Evolutionary conservation across 2,797 vertebrate genomes (phyloP).

Genomic region (Falco naumanni): DNA sequence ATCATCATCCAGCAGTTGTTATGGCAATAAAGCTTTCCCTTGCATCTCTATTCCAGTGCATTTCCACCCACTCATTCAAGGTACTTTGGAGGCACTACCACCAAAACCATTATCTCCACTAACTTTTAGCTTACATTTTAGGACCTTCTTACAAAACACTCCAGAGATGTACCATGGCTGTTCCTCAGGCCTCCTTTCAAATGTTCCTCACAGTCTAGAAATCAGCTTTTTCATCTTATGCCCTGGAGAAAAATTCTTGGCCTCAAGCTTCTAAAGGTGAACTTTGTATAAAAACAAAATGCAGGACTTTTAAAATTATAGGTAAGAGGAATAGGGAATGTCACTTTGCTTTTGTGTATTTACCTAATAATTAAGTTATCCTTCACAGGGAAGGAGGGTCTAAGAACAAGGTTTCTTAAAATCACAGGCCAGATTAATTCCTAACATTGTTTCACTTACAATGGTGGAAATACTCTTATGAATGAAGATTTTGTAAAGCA

Average conservation of each 20-base stretch:
- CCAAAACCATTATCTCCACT: background rate
- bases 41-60: constrained; percentile 1
- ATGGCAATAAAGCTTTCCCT: constrained; percentile 40
- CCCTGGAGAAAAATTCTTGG: background rate
- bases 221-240: background rate
- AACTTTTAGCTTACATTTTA: background rate
- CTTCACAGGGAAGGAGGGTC: background rate
- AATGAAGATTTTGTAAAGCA: constrained; percentile 47
- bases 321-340: background rate
- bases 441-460: constrained; percentile 60
- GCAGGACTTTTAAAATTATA: background rate
- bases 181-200: background rate
- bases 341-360: background rate
- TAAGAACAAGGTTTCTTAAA: constrained; percentile 30
- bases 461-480: constrained; percentile 36
- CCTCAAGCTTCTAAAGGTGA: background rate
- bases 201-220: background rate
- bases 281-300: background rate
- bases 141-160: background rate
- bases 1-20: constrained; percentile 37
- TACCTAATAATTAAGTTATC: background rate
- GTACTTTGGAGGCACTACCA: constrained; percentile 3
- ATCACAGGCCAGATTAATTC: constrained; percentile 13
- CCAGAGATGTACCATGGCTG: background rate
- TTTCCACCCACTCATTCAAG: constrained; percentile 31